These are phyloP conservation scores for Mormyrus hasselquistii DNA, from an alignment of 2,797 vertebrate genomes.

Conservation along the genomic window DNA sequence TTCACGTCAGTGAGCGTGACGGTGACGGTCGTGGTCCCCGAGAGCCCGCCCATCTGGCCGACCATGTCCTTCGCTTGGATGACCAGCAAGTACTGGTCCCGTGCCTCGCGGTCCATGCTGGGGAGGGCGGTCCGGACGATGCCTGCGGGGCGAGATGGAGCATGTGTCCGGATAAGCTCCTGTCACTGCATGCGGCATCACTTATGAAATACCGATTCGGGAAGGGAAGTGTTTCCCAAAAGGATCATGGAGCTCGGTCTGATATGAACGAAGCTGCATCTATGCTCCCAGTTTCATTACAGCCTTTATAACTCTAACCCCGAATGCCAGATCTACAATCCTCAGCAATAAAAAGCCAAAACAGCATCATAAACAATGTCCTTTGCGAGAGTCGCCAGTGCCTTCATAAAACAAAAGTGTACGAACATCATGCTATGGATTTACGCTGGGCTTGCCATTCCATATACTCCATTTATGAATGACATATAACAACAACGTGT, in stretches of 20 bases:
- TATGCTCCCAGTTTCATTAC: background rate
- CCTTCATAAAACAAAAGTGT: background rate
- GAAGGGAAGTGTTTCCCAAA: background rate
- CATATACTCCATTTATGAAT: background rate
- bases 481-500: background rate
- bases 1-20: constrained; percentile 83
- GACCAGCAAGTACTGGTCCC: constrained; percentile 78
- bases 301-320: background rate
- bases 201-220: background rate
- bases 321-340: background rate
- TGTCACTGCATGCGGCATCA: background rate
- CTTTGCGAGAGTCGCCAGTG: background rate
- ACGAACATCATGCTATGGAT: background rate
- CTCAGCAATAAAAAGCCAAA: constrained; percentile 5
- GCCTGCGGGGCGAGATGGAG: constrained; percentile 56
- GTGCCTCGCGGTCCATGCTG: constrained; percentile 82
- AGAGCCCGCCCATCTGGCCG: constrained; percentile 83
- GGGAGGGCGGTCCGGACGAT: constrained; percentile 83
- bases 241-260: background rate
- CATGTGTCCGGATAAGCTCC: background rate
- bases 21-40: constrained; percentile 80
- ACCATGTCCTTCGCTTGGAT: constrained; percentile 93
- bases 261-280: background rate
- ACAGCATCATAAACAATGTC: constrained; percentile 13
- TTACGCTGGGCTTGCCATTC: background rate